Base-by-base conservation (phyloP, 2,113 vertebrate species). In the Hippocampus comes region DNA sequence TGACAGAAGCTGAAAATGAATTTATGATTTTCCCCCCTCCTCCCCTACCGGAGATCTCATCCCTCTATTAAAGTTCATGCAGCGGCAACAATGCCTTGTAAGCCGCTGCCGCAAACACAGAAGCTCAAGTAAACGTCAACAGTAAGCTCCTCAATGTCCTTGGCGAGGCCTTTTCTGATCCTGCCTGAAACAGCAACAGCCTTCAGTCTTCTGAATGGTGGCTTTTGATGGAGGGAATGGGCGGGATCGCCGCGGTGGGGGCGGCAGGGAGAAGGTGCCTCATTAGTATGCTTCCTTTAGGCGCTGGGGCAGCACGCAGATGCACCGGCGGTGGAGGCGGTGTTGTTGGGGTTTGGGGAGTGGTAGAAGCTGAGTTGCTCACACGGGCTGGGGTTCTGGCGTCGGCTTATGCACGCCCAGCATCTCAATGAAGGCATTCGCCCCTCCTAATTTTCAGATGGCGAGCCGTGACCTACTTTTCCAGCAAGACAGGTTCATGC, bases 381-480 rank as follows among this genome's bases (percentile, higher is more conserved):
- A 84, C 85, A 85, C 81, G 79, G 76, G 56, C 70, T 10, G 71
- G 79, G 67, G 84, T 84, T 87, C 81, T 85, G 79, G 76, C 82
- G 49, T 82, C 71, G 53, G 74, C 23, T 70, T 67, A 69, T 64
- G 68, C 72, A 82, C 77, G 78, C 63, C 46, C 66, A 71, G 72
- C 70, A 90, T 86, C 86, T 81, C 75, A 88, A 81, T 73, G 48
- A 81, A 87, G 79, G 51, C 48, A 55, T 76, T 81, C 76, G 79
- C 79, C 83, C 82, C 78, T 85, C 77, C 78, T 76, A 87, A 91
- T 87, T 87, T 87, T 91, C 88, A 85, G 82, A 90, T 89, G 88
- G 87, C 84, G 15, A 88, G 86, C 87, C 77, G 34, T 91, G 91
- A 91, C 91, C 91, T 88, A 91, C 81, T 91, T 92, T 61, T 90